These are phyloP conservation scores for Pygoscelis antarcticus DNA, from an alignment of 2,113 vertebrate genomes.

Conservation along the genomic window DNA sequence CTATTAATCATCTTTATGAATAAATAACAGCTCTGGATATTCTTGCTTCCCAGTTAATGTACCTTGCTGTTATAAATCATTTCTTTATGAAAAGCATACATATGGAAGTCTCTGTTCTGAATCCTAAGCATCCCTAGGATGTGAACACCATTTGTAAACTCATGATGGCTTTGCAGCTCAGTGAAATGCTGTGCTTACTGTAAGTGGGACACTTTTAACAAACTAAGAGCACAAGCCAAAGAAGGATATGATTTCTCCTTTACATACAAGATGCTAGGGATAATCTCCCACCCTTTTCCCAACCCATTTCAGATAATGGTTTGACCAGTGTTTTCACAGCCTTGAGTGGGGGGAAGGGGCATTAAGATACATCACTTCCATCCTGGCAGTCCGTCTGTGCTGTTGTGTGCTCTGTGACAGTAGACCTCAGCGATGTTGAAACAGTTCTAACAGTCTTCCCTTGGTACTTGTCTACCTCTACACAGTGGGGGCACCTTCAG, in stretches of 20 bases:
- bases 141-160: neutral
- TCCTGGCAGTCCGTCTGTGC: neutral
- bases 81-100: neutral
- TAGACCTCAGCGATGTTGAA: neutral
- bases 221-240: neutral
- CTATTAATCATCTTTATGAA: neutral
- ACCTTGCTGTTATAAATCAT: neutral
- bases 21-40: neutral
- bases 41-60: neutral
- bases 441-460: neutral
- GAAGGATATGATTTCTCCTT: neutral
- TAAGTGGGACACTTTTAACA: neutral
- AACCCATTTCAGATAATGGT: neutral
- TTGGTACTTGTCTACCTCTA: neutral
- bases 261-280: neutral
- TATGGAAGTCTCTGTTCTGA: neutral
- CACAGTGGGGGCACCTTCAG: neutral
- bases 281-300: neutral
- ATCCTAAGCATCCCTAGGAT: neutral
- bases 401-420: neutral
- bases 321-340: neutral
- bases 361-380: rapidly evolving
- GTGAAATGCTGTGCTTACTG: neutral
- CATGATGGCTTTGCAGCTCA: neutral
- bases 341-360: neutral